Evolutionary conservation across 2,113 vertebrate species (phyloP).

Genomic region (Rana temporaria): DNA sequence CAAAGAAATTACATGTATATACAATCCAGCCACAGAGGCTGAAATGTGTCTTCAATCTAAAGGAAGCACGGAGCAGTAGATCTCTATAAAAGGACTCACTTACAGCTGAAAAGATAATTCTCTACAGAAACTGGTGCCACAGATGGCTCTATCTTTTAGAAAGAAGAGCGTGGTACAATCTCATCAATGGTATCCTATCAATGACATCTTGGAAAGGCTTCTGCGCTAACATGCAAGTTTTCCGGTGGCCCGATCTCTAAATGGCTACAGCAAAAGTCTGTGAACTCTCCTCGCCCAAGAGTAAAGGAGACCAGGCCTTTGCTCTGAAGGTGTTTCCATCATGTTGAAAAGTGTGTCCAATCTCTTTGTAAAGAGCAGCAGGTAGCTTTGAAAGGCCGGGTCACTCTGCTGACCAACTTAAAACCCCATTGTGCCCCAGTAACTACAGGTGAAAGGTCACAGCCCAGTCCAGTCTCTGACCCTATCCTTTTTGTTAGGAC

Average conservation of each 20-base stretch:
- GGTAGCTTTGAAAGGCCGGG: constrained; percentile 86
- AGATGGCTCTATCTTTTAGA: constrained; percentile 46
- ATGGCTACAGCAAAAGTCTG: constrained; percentile 49
- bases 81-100: constrained; percentile 9
- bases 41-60: constrained; percentile 21
- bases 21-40: constrained; percentile 26
- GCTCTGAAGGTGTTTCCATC: constrained; percentile 79
- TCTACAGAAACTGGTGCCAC: constrained; percentile 39
- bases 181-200: constrained; percentile 17
- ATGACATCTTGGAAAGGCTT: neutral
- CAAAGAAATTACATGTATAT: constrained; percentile 48
- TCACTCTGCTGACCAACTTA: constrained; percentile 70
- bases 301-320: constrained; percentile 56
- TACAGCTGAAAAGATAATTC: constrained; percentile 23
- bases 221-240: neutral
- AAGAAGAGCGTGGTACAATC: constrained; percentile 13
- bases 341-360: constrained; percentile 88
- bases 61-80: constrained; percentile 11
- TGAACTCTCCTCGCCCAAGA: constrained; percentile 17
- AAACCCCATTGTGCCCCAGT: constrained; percentile 77
- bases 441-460: constrained; percentile 87
- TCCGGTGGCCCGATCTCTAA: neutral
- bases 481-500: constrained; percentile 78
- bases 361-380: constrained; percentile 92
- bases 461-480: constrained; percentile 78